A percentile compares a stretch with the other conserved stretches of the same genome.
Conservation (phyloP, 2,888 invertebrate genomes). For the Drosophila merina region DNA sequence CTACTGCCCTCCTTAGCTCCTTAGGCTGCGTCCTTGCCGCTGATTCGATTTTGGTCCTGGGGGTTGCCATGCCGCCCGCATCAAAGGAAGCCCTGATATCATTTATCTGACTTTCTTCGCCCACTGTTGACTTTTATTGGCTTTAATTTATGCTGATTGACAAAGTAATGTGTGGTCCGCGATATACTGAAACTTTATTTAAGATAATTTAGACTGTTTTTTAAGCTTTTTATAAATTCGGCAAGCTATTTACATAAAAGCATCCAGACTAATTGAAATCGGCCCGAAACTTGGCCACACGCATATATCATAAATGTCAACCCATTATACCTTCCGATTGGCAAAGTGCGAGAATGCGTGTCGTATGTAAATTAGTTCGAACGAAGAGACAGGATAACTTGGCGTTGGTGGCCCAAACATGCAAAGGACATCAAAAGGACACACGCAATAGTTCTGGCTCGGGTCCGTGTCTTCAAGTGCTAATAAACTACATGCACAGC, state of each 20-base stretch:
- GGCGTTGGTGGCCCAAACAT: slow-evolving; percentile 52
- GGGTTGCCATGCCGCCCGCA: slow-evolving; percentile 40
- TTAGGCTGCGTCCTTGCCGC: slow-evolving; percentile 45
- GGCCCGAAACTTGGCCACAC: slow-evolving; percentile 45
- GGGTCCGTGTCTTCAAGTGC: slow-evolving; percentile 63
- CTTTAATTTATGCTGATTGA: slow-evolving; percentile 25
- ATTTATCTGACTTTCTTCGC: slow-evolving; percentile 66
- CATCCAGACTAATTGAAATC: slow-evolving; percentile 45
- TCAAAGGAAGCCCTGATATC: slow-evolving; percentile 56
- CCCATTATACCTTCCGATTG: slow-evolving; percentile 24
- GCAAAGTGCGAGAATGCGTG: slow-evolving; percentile 72
- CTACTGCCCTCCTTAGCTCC: slow-evolving; percentile 16
- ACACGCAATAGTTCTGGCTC: slow-evolving; percentile 42
- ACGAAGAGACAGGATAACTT: slow-evolving; percentile 45
- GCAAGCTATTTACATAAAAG: slow-evolving; percentile 1
- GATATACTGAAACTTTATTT: slow-evolving; percentile 41
- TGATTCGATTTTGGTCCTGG: slow-evolving; percentile 67
- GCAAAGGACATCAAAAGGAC: slow-evolving; percentile 77
- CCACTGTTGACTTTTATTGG: slow-evolving; percentile 49
- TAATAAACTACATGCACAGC: slow-evolving; percentile 77
- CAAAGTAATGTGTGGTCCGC: slow-evolving; percentile 23
- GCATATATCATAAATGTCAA: slow-evolving; percentile 60
- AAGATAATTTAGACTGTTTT: not conserved
- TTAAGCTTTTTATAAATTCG: not conserved
- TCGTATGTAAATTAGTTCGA: slow-evolving; percentile 79